A percentile compares a stretch with the other conserved stretches of the same genome.
phyloP scores from a whole-genome alignment of 2,797 vertebrate species.

The Loriculus beryllinus region DNA sequence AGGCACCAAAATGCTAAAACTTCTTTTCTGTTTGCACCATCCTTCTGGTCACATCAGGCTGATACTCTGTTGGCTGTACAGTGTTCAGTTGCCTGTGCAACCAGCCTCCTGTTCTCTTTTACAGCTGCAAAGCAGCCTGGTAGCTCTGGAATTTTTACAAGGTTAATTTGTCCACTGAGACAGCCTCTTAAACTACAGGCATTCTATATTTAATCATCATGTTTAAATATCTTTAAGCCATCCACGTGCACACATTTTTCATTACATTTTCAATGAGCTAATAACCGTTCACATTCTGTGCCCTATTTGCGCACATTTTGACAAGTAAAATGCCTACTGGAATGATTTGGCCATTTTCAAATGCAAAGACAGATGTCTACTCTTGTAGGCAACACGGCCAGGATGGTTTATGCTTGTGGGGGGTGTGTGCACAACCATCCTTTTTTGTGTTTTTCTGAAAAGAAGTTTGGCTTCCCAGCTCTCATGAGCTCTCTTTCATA shows the following conservation, averaged over 20 bases:
- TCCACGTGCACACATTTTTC: neutral
- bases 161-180: neutral
- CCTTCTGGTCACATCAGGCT: neutral
- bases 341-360: neutral
- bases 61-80: neutral
- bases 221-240: conserved; percentile 11
- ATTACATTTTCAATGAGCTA: neutral
- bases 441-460: neutral
- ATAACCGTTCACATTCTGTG: neutral
- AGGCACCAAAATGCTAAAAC: neutral
- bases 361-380: conserved; percentile 22
- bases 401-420: neutral
- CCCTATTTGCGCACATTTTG: neutral
- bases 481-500: neutral
- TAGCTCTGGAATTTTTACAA: neutral
- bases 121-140: neutral
- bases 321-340: conserved; percentile 18
- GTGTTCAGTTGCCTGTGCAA: neutral
- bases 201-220: conserved; percentile 2
- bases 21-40: neutral
- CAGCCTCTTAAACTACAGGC: neutral
- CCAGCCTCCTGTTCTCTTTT: neutral
- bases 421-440: neutral
- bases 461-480: neutral
- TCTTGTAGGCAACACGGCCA: neutral